Evolutionary conservation across 2,797 vertebrate genomes (phyloP).

Genomic region (Crenuchus spilurus): DNA sequence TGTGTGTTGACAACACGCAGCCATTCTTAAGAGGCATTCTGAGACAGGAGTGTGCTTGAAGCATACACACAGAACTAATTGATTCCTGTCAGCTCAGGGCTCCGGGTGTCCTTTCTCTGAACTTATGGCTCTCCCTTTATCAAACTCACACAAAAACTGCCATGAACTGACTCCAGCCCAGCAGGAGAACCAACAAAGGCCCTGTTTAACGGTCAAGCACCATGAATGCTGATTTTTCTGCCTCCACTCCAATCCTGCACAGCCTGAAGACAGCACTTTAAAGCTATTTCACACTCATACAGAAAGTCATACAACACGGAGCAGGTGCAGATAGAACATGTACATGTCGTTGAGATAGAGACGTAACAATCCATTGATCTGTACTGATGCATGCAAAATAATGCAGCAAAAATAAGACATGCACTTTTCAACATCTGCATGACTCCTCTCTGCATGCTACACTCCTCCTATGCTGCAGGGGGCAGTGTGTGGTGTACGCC

Average conservation of each 20-base stretch:
- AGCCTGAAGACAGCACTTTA: neutral
- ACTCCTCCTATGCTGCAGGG: too few species aligned
- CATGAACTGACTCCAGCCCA: neutral
- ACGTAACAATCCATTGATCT: too few species aligned
- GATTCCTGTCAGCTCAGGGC: constrained; percentile 31
- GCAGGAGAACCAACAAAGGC: neutral
- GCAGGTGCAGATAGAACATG: too few species aligned
- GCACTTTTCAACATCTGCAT: too few species aligned
- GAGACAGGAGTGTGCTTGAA: constrained; percentile 13
- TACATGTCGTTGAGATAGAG: too few species aligned
- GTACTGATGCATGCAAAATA: too few species aligned
- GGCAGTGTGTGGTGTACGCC: too few species aligned
- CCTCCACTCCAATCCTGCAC: neutral
- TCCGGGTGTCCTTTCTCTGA: constrained; percentile 43
- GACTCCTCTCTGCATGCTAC: too few species aligned
- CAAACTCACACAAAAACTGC: constrained; percentile 34
- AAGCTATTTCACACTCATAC: neutral
- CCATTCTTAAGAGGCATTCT: neutral
- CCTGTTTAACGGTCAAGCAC: neutral
- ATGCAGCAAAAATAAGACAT: too few species aligned
- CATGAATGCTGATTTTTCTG: constrained; percentile 7
- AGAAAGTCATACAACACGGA: too few species aligned
- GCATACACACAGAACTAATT: constrained; percentile 21
- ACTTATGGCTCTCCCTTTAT: constrained; percentile 35
- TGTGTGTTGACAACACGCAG: neutral